phyloP scores from a whole-genome alignment of 2,113 vertebrate genomes.

The Oriolus oriolus region DNA sequence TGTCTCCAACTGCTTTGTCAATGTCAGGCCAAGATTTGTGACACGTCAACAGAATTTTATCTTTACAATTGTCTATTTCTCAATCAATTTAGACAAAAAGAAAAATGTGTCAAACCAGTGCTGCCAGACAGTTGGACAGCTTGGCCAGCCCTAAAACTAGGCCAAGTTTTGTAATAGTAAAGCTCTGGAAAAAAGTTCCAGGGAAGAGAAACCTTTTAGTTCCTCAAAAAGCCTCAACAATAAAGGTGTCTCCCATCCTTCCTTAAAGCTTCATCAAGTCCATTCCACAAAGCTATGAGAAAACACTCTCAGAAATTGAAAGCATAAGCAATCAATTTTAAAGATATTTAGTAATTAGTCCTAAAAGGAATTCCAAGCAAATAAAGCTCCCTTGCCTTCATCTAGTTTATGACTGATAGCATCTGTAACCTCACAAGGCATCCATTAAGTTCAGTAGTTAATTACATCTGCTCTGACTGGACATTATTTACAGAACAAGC shows the following conservation, averaged over 20 bases:
- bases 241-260: not conserved
- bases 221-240: not conserved
- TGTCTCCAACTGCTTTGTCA: not conserved
- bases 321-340: constrained; percentile 57
- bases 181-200: not conserved
- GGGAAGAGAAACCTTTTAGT: not conserved
- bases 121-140: not conserved
- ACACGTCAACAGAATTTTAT: not conserved
- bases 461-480: constrained; percentile 56
- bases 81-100: not conserved
- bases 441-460: constrained; percentile 57
- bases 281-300: not conserved
- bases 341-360: constrained; percentile 56
- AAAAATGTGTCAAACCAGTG: not conserved
- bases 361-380: constrained; percentile 57
- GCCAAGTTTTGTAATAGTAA: not conserved
- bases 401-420: constrained; percentile 53
- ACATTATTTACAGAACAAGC: constrained; percentile 57
- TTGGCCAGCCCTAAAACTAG: not conserved
- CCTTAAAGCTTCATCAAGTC: not conserved
- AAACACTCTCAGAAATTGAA: constrained; percentile 61
- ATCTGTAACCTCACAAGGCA: constrained; percentile 45
- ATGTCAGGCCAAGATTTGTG: not conserved
- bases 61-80: not conserved
- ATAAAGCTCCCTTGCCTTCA: constrained; percentile 45